Base-by-base conservation (phyloP, 1,140 invertebrate species). In the Aphelenchoides fujianensis region DNA sequence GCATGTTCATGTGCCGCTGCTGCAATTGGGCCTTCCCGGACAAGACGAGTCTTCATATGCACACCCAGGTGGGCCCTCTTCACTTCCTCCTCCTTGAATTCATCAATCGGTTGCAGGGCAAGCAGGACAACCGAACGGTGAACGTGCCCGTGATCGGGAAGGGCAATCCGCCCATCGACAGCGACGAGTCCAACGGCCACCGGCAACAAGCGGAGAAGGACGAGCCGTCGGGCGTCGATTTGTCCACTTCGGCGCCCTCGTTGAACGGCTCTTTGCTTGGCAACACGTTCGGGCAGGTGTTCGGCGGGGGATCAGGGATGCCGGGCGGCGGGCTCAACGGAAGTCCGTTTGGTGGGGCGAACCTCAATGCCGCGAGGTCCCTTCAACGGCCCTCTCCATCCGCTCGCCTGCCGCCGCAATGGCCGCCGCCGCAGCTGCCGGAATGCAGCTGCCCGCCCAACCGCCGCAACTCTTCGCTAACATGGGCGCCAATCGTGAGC, bases 1-100 rank as follows among this genome's bases (percentile, higher is more conserved):
- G 82, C 55, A 83, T 84, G 83, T 83, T 85, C 71, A 83, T 83
- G 82, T 83, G 82, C 57, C 77, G 83, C 16, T 83, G 82, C 72
- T 83, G 82, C 66, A 83, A 83, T 71, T 83, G 83, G 83, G 82
- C 82, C 0, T 83, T 83, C 66, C 83, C 82, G 9, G 82, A 83
- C 68, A 83, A 83, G 62, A 85, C 83, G n/a, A 76, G 70, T 53
- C 66, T 83, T 32, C 82, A 83, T 62, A 80, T 84, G 34, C 82
- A 83, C 41, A 82, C 76, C 70, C 70, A 78, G 63, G 63, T 66
- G 16, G 53, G 32, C 31, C 23, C 12, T 36, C 28, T 30, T 59
- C 55, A 59, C 12, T 59, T 48, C n/a, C n/a, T n/a, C n/a, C n/a
- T n/a, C n/a, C n/a, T 48, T 48, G 41, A 48, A 48, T n/a, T 48